Evolutionary conservation across 2,113 vertebrate genomes (phyloP), one percentile per base, ranked within the genome.

Genomic region (Grantiella picta): DNA sequence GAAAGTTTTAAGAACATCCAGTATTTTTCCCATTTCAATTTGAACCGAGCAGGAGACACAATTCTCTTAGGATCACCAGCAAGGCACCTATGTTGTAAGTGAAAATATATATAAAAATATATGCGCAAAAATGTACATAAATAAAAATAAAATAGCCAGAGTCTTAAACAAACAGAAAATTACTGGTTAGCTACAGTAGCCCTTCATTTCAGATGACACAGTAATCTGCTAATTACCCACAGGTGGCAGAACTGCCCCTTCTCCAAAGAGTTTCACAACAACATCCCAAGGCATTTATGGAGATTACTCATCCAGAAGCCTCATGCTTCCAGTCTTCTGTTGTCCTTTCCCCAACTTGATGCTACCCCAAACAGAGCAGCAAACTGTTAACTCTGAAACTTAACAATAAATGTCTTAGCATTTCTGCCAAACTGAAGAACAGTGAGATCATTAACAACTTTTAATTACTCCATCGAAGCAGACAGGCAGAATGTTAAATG

Each of bases 171-270:
- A 80, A 83, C 79, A 94, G 42, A 29, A 82, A 61, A 69, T 53
- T 11, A 93, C 3, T 10, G 45, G 49, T 25, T 65, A 63, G 79
- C 45, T 45, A 60, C 42, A 28, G 27, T 0, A 73, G 57, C 50
- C 45, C 31, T 84, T 75, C 59, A 82, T 65, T 92, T 69, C 5
- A 1, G 35, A 3, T 63, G 75, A 92, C 75, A 94, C 63, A 66
- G 21, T 73, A 82, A 92, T 27, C 38, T 1, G 1, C 8, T 90
- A 57, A 70, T 94, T 65, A 61, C 12, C 29, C 54, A 63, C 50
- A 45, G 57, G 87, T 57, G 82, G 78, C 84, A 93, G 50, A 87
- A 69, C 59, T 50, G 50, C 72, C 53, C 68, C 86, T 91, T 91
- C 78, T 61, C 47, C 0, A 0, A 70, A 50, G 59, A 89, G 60